These are phyloP conservation scores for Ciconia stormi DNA, from an alignment of 2,113 vertebrate species.

Conservation along the genomic window DNA sequence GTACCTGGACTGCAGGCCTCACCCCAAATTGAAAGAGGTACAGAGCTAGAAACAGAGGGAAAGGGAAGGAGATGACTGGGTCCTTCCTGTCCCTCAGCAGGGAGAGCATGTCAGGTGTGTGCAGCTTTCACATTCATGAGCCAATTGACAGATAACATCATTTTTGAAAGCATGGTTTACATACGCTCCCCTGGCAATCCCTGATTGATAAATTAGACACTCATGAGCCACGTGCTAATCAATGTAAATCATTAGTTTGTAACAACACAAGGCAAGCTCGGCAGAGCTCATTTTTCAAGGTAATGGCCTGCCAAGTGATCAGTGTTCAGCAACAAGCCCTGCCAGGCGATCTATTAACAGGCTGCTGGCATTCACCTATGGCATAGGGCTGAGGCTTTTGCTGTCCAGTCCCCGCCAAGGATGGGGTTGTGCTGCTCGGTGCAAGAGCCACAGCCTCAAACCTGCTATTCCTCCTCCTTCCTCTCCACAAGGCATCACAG, in stretches of 20 bases:
- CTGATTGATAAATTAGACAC: constrained; percentile 74
- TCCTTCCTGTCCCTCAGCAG: not conserved
- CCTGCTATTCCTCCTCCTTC: not conserved
- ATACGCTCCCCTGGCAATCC: constrained; percentile 27
- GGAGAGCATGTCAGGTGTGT: not conserved
- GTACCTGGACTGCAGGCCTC: not conserved
- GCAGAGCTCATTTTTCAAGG: constrained; percentile 71
- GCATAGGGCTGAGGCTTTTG: not conserved
- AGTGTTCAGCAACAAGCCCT: not conserved
- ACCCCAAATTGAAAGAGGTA: not conserved
- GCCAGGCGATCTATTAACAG: constrained; percentile 38
- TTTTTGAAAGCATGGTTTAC: constrained; percentile 59
- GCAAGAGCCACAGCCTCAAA: not conserved
- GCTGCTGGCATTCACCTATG: constrained; percentile 15
- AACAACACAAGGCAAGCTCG: constrained; percentile 60
- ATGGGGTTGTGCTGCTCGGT: not conserved
- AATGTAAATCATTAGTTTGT: constrained; percentile 73
- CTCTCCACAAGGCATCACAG: not conserved
- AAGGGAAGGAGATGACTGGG: not conserved
- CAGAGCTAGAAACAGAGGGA: not conserved
- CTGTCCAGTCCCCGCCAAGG: not conserved
- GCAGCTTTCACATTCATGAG: not conserved
- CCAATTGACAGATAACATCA: constrained; percentile 68
- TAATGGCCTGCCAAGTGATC: constrained; percentile 66
- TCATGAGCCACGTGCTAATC: constrained; percentile 64